A percentile compares a stretch with the other conserved stretches of the same genome.
phyloP scores from a whole-genome alignment of 1,140 invertebrate species.

The Drosophila kepulauana region DNA sequence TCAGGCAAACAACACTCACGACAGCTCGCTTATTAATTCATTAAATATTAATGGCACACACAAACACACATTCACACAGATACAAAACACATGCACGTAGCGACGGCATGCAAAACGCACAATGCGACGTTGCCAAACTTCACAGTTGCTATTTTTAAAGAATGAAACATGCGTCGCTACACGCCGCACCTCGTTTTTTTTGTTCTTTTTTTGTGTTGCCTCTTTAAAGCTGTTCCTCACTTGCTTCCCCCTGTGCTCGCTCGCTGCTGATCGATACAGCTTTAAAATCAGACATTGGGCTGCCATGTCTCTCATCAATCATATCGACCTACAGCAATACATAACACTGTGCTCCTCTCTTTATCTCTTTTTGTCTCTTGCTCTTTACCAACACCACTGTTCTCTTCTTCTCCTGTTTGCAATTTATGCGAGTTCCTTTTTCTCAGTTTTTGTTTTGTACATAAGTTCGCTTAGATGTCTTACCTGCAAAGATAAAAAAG shows the following conservation, averaged over 20 bases:
- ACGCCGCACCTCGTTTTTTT: neutral
- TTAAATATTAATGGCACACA: conserved; percentile 72
- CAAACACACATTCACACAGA: neutral
- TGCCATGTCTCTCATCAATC: conserved; percentile 36
- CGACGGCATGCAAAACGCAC: conserved; percentile 9
- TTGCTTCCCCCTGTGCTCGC: neutral
- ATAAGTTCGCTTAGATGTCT: conserved; percentile 44
- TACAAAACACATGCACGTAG: neutral
- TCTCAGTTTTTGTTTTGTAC: neutral
- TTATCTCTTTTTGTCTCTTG: neutral
- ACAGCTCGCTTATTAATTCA: conserved; percentile 67
- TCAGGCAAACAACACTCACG: neutral
- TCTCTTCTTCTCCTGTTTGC: neutral
- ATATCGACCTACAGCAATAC: conserved; percentile 53
- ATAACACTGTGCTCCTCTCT: conserved; percentile 1
- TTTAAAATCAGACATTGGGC: conserved; percentile 37
- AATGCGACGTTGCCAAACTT: conserved; percentile 62
- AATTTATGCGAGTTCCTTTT: conserved; percentile 12
- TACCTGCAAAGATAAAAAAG: conserved; percentile 57
- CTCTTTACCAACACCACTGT: neutral
- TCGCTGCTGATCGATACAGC: conserved; percentile 22
- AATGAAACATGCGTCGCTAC: conserved; percentile 36
- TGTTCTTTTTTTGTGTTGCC: neutral
- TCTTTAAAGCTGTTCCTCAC: conserved; percentile 32
- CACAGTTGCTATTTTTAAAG: conserved; percentile 51